Base-by-base conservation (phyloP, 2,797 vertebrate species). In the Poecilia gillii region DNA sequence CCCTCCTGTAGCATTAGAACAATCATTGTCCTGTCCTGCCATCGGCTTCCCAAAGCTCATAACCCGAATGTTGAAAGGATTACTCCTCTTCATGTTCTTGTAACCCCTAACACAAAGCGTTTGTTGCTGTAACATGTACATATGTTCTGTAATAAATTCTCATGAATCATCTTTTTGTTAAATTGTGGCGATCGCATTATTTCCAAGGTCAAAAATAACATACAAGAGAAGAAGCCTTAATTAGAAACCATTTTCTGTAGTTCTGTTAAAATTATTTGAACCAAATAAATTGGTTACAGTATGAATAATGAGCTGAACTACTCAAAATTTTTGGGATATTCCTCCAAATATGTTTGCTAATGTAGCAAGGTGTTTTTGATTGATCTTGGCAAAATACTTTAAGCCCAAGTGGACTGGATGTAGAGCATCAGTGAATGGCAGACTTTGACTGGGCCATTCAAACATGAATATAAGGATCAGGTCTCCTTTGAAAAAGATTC, bases 1-100 rank as follows among this genome's bases (percentile, higher is more conserved):
- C 6, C 47, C 28, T 77, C 85, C 92, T 96, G 97, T 98, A 98
- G 98, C 98, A 98, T 98, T 97, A 98, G 95, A 93, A 92, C 92
- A 93, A 94, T 91, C 90, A 90, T 90, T 53, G 84, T 91, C 75
- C 82, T 62, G 84, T 94, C 93, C 83, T 76, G 70, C 80, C 75
- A 74, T 57, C 80, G 36, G 83, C 84, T 73, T 74, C 78, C 72
- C 39, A n/a, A 88, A 31, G 62, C 70, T 80, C 51, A 1, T 77
- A 81, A 64, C 84, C 36, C 46, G 75, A 80, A 70, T 78, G 74
- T 86, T 85, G 85, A 81, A 82, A 81, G 64, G 41, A 66, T 74
- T 79, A 36, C 16, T 79, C 72, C 59, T 83, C 36, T 81, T 73
- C 80, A 51, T 77, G 82, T 90, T 88, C 45, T 76, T 84, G 57